These are phyloP conservation scores for Lutjanus campechanus DNA, from an alignment of 2,797 vertebrate genomes.

Conservation along the genomic window DNA sequence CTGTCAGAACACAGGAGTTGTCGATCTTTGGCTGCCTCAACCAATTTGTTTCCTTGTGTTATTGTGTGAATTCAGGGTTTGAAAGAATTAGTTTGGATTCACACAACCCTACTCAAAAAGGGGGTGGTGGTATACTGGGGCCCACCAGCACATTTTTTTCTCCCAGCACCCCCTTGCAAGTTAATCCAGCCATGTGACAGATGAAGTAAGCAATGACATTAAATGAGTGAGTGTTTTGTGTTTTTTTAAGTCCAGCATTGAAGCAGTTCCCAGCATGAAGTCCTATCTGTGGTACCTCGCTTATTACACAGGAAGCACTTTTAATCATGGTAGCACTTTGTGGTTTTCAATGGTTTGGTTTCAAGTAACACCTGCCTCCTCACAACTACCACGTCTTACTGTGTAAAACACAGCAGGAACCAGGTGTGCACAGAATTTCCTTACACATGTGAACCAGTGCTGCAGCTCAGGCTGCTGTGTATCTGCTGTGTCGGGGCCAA, in stretches of 20 bases:
- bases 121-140: not conserved
- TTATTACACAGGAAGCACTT: constrained; percentile 37
- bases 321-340: constrained; percentile 28
- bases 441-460: not conserved
- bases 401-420: constrained; percentile 48
- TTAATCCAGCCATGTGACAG: too few species aligned
- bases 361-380: constrained; percentile 25
- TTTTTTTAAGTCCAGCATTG: not conserved
- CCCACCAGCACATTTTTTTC: too few species aligned
- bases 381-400: constrained; percentile 1
- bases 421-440: constrained; percentile 49
- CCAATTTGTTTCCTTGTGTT: too few species aligned
- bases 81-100: too few species aligned
- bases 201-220: too few species aligned
- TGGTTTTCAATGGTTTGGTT: constrained; percentile 32
- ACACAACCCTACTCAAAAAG: too few species aligned
- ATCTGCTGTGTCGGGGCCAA: constrained; percentile 55
- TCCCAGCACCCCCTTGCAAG: too few species aligned
- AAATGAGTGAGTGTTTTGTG: too few species aligned
- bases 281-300: not conserved
- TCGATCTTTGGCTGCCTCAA: too few species aligned
- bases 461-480: constrained; percentile 27
- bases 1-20: too few species aligned
- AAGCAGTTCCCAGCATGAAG: not conserved
- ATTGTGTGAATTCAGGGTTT: too few species aligned